Evolutionary conservation across 1,140 invertebrate genomes (phyloP).

Genomic region (Bombus terrestris): DNA sequence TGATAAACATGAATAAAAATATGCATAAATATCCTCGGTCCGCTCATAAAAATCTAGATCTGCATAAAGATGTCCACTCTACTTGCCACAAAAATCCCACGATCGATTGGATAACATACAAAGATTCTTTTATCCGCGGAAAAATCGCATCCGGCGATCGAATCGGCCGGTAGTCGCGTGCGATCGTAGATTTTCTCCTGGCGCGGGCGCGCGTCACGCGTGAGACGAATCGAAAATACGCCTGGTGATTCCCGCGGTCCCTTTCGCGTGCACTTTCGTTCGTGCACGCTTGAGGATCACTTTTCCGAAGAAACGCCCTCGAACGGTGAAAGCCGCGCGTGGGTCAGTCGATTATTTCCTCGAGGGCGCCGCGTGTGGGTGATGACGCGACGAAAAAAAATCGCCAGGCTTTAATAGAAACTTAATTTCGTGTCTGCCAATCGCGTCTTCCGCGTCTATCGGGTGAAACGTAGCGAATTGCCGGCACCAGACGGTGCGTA

Average conservation of each 20-base stretch:
- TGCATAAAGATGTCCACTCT: background rate
- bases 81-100: background rate
- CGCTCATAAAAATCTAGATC: too few relatives aligned
- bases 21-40: too few relatives aligned
- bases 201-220: constrained; percentile 21
- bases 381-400: constrained; percentile 25
- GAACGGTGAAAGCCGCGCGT: constrained; percentile 63
- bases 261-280: constrained; percentile 49
- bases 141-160: background rate
- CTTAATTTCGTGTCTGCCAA: constrained; percentile 13
- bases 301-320: constrained; percentile 67
- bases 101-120: background rate
- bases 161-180: background rate
- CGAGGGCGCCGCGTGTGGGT: constrained; percentile 25
- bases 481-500: background rate
- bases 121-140: background rate
- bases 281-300: constrained; percentile 38
- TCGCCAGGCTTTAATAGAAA: constrained; percentile 24
- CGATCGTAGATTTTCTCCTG: background rate
- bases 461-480: constrained; percentile 21
- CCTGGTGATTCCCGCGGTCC: constrained; percentile 28
- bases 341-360: constrained; percentile 44
- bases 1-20: too few relatives aligned
- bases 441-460: background rate
- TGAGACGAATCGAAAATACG: constrained; percentile 62